Conservation (phyloP, 2,888 invertebrate species). For the Tineola bisselliella region DNA sequence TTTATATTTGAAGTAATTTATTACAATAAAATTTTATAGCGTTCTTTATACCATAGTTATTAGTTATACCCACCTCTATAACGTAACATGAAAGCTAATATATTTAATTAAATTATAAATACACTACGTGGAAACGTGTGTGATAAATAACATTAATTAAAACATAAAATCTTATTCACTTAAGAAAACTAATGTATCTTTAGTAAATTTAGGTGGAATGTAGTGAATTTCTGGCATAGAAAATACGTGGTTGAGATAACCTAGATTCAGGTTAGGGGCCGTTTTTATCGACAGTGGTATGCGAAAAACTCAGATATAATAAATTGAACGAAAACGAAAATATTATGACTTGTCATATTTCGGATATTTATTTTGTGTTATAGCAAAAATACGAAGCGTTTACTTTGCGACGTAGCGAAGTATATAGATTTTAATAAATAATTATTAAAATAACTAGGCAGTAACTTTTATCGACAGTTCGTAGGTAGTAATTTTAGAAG, state of each 20-base stretch:
- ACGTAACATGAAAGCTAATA: no score
- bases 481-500: background rate
- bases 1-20: background rate
- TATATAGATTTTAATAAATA: no score
- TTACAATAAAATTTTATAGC: no score
- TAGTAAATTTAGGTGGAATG: constrained; percentile 7
- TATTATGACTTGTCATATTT: background rate
- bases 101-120: no score
- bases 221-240: background rate
- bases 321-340: background rate
- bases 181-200: background rate
- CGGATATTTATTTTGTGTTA: background rate
- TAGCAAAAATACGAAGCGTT: background rate
- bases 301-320: background rate
- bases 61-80: no score
- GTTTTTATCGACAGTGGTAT: constrained; percentile 3
- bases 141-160: constrained; percentile 8
- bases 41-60: no score
- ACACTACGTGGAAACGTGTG: background rate
- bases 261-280: background rate
- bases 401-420: no score
- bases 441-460: no score
- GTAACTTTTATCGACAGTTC: background rate
- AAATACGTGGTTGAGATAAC: constrained; percentile 2
- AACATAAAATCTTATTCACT: background rate